Percentiles rank a stretch among this genome's conserved stretches.
Conservation (phyloP, 1,140 invertebrate species). For the Chlorops oryzae region DNA sequence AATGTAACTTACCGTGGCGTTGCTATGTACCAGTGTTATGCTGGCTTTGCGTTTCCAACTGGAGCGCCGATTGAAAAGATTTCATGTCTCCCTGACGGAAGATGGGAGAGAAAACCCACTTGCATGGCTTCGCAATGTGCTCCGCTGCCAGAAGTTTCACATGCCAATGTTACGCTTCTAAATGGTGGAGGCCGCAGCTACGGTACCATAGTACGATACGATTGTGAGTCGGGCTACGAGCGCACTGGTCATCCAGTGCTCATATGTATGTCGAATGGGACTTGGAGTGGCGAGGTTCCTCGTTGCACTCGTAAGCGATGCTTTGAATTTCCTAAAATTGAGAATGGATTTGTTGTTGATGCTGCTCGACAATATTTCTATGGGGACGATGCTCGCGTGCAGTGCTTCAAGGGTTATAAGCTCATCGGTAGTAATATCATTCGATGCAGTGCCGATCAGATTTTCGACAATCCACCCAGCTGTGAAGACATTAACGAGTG, state of each 20-base stretch:
- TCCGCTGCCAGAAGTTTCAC: constrained; percentile 78
- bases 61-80: constrained; percentile 83
- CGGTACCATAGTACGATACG: constrained; percentile 89
- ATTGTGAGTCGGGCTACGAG: constrained; percentile 89
- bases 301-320: constrained; percentile 81
- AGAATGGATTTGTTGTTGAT: constrained; percentile 79
- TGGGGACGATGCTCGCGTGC: constrained; percentile 86
- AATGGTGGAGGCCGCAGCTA: constrained; percentile 91
- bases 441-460: constrained; percentile 77
- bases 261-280: constrained; percentile 92
- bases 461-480: constrained; percentile 75
- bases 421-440: constrained; percentile 80
- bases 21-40: constrained; percentile 94
- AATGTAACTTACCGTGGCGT: constrained; percentile 91
- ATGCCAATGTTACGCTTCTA: constrained; percentile 81
- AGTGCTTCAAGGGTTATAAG: constrained; percentile 86
- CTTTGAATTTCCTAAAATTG: constrained; percentile 72
- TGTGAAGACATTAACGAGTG: constrained; percentile 95
- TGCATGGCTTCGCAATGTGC: constrained; percentile 90
- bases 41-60: constrained; percentile 89
- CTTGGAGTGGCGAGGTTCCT: constrained; percentile 90
- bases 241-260: constrained; percentile 82
- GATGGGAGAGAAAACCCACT: constrained; percentile 86
- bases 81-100: constrained; percentile 78
- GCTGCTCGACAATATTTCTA: constrained; percentile 68